Conservation (phyloP, 2,797 vertebrate genomes). For the Anguilla marmorata region DNA sequence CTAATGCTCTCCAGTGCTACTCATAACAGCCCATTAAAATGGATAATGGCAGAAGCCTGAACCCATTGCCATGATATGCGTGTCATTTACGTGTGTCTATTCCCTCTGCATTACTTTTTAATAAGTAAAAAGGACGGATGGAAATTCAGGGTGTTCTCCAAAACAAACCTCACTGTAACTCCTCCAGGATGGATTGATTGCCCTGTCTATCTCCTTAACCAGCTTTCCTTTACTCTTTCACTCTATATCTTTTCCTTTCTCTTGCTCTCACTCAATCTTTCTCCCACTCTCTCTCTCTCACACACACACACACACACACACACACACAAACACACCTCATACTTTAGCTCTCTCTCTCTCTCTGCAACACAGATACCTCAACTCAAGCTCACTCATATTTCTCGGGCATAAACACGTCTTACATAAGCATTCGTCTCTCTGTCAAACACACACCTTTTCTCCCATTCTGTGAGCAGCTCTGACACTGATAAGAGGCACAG, state of each 20-base stretch:
- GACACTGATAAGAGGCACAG: not conserved
- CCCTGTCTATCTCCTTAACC: not conserved
- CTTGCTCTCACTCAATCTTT: not conserved
- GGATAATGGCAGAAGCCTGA: not conserved
- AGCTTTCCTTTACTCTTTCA: slow-evolving; percentile 6
- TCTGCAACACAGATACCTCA: not conserved
- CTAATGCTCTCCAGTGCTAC: not conserved
- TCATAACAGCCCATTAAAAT: not conserved
- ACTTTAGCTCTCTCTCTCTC: not conserved
- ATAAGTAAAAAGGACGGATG: slow-evolving; percentile 5
- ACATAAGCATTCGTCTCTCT: slow-evolving; percentile 39
- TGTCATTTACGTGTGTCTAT: not conserved
- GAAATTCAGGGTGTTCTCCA: not conserved
- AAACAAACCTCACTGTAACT: not conserved
- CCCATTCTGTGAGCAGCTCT: not conserved
- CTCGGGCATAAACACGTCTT: not conserved
- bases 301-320: not conserved
- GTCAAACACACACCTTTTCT: not conserved
- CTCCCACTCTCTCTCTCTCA: not conserved
- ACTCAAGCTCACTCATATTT: slow-evolving; percentile 23
- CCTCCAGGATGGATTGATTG: not conserved
- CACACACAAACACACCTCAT: not conserved
- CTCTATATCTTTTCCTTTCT: not conserved
- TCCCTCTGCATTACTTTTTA: not conserved
- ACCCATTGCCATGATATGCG: not conserved